Base-by-base conservation (phyloP, 2,797 vertebrate species). In the Alfaro cultratus region DNA sequence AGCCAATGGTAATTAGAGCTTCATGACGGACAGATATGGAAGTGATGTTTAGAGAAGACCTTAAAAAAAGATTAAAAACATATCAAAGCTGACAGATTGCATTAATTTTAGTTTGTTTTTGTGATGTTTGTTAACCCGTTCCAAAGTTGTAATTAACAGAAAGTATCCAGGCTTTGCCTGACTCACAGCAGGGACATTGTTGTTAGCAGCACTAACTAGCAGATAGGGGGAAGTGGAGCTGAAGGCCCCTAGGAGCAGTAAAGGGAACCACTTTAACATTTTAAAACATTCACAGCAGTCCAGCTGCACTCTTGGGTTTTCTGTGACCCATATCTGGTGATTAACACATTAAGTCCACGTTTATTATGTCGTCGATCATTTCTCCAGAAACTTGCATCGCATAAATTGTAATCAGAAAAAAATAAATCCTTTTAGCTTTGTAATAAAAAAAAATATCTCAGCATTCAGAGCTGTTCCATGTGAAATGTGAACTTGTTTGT, bases 211-310 rank as follows among this genome's bases (percentile, higher is more conserved):
- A 71, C 68, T 18, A 71, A 46, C 43, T 71, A 71, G 67, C 36
- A 41, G 39, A n/a, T 13, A 7, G 39, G 43, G 45, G n/a, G 26
- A 45, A 29, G 36, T 1, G 1, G 23, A 26, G 68, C 39, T 15
- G 68, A 29, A n/a, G 68, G 39, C 68, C 68, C 68, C 39, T 7
- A 45, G 26, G 11, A 71, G n/a, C 68, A 71, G 23, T 8, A 45
- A 45, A 45, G 12, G 23, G 68, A 45, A 45, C 68, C 43, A 45
- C 68, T 71, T 71, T 18, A 46, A n/a, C 68, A 46, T 71, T 53
- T 41, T 71, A 45, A 71, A 45, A 71, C 39, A 26, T 70, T 70
- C 68, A 29, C 68, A 29, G 68, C 68, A 46, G 68, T 45, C 68
- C 68, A 45, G 13, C n/a, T 29, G 12, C n/a, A 46, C 26, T 71